Evolutionary conservation across 2,797 vertebrate species (phyloP), one percentile per base, ranked within the genome.

Genomic region (Pseudochirops cupreus): DNA sequence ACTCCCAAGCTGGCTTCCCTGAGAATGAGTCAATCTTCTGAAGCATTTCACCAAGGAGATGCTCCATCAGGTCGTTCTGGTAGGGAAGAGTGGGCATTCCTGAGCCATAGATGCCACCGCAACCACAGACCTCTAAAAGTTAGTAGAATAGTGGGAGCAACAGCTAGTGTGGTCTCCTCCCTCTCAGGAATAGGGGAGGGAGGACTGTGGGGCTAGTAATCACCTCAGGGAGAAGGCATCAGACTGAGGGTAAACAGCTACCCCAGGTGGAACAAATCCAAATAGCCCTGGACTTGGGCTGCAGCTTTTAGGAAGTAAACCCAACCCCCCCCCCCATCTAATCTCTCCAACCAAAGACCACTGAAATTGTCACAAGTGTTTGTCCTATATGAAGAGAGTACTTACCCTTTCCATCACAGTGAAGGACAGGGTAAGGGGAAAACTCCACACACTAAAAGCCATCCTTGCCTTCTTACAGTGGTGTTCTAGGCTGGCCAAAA

Each of bases 121-220:
- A 96, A 99, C 99, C 10, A 99, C 99, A 99, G 99, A 99, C 94
- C 99, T 99, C 33, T 99, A 99, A 98, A 99, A 99, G 94, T 95
- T 99, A 98, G 99, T 99, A 93, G 99, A 99, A 96, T 99, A 99
- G 97, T 99, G 99, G 99, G 99, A 99, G 98, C 98, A 97, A 92
- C 98, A 97, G 10, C 98, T 99, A 94, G 95, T 92, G 89, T 96
- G 96, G 82, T 98, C 97, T 58, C 95, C 91, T 67, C 96, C 96
- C 92, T 97, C 97, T 94, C 28, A 21, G 9, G 94, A 18, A 26
- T n/a, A 31, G 28, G 92, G 50, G 18, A 0, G 0, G 57, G 54
- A 39, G 90, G 29, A 29, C 56, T 39, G 16, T 39, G 24, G 57
- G n/a, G n/a, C 11, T n/a, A n/a, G 59, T 33, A 67, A n/a, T 24